phyloP scores from a whole-genome alignment of 2,113 vertebrate genomes.

The Eclectus roratus region DNA sequence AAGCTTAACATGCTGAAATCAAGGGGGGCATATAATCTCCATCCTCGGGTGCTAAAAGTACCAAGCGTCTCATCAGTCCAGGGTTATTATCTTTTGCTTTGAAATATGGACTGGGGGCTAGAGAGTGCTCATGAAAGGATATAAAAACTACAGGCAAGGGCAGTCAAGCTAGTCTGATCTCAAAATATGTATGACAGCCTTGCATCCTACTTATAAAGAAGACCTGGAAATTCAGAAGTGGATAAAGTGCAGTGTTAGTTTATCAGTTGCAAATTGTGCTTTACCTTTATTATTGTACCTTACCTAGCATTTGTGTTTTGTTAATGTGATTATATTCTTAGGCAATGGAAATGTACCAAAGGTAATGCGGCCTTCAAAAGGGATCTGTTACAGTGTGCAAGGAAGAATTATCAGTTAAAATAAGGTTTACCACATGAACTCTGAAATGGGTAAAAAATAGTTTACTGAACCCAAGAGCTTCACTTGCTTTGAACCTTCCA shows the following conservation, averaged over 20 bases:
- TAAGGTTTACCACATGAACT: not conserved
- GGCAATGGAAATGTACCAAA: not conserved
- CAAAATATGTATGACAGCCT: not conserved
- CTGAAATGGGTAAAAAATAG: not conserved
- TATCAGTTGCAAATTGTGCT: not conserved
- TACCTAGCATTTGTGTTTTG: not conserved
- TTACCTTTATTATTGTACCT: not conserved
- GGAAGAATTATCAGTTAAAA: not conserved
- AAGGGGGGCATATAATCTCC: not conserved
- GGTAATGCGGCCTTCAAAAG: not conserved
- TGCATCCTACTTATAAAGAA: not conserved
- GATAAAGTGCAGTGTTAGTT: not conserved
- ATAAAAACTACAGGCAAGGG: not conserved
- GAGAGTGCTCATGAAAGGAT: not conserved
- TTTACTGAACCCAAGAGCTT: not conserved
- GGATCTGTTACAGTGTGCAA: not conserved
- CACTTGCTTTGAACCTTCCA: not conserved
- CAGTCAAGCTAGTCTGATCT: not conserved
- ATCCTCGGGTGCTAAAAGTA: not conserved
- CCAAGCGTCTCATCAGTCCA: not conserved
- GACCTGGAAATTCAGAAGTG: not conserved
- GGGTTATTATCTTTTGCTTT: not conserved
- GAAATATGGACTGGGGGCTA: not conserved
- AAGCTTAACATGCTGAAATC: conserved; percentile 37
- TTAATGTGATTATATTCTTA: not conserved